phyloP scores from a whole-genome alignment of 2,888 invertebrate genomes.

The Agrotis exclamationis region DNA sequence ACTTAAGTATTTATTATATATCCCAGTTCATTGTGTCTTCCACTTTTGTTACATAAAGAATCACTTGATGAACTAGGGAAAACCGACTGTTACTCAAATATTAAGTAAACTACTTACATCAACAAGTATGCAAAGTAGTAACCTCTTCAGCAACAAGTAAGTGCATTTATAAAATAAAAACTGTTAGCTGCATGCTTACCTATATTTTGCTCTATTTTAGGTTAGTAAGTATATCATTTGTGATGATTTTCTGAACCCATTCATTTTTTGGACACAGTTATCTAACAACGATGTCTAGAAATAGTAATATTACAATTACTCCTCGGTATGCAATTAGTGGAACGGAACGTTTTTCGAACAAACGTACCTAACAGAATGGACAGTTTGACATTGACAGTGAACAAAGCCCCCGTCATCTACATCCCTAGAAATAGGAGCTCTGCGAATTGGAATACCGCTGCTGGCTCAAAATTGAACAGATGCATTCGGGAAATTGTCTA shows the following conservation, averaged over 20 bases:
- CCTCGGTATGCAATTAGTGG: neutral
- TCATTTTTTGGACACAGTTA: neutral
- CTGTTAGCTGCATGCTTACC: too few relatives aligned
- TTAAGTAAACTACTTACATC: neutral
- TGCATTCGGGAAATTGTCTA: constrained; percentile 45
- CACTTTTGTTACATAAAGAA: constrained; percentile 1
- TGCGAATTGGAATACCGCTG: constrained; percentile 8
- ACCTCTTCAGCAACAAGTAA: constrained; percentile 11
- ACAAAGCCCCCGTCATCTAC: constrained; percentile 3
- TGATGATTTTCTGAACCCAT: neutral
- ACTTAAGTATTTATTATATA: constrained; percentile 1
- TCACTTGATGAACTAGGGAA: neutral
- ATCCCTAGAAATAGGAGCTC: constrained; percentile 3
- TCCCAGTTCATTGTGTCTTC: neutral
- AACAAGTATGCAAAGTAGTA: neutral
- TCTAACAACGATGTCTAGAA: neutral
- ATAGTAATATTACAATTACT: neutral
- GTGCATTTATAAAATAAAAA: neutral
- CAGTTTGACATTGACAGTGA: constrained; percentile 30
- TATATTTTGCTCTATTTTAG: too few relatives aligned
- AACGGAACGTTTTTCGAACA: neutral
- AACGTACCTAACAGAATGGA: neutral
- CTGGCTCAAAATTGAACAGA: constrained; percentile 41
- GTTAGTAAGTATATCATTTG: neutral
- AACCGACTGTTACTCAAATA: neutral